Evolutionary conservation across 2,797 vertebrate species (phyloP).

Genomic region (Sarcophilus harrisii): DNA sequence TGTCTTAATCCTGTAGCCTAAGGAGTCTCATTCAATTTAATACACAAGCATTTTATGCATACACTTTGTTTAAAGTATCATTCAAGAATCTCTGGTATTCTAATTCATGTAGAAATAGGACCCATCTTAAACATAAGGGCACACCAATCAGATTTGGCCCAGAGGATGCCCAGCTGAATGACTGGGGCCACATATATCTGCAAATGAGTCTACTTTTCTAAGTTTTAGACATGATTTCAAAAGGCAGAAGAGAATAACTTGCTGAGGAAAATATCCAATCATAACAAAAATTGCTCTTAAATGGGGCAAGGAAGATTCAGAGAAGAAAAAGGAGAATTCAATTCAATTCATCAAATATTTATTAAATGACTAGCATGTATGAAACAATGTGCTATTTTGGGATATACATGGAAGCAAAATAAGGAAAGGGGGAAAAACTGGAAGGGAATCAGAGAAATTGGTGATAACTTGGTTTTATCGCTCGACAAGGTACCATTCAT

Average conservation of each 20-base stretch:
- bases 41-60: neutral
- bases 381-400: neutral
- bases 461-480: neutral
- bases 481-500: neutral
- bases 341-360: neutral
- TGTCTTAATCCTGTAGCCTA: neutral
- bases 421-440: neutral
- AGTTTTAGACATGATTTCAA: neutral
- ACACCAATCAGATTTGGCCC: rapidly evolving
- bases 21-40: neutral
- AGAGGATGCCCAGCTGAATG: neutral
- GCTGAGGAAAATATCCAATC: too few species aligned
- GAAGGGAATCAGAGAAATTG: neutral
- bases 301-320: neutral
- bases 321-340: neutral
- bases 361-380: neutral
- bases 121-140: rapidly evolving
- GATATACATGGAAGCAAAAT: neutral
- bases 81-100: neutral
- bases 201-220: neutral
- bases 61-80: neutral
- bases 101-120: neutral
- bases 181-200: neutral
- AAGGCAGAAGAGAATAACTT: neutral
- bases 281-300: neutral